Evolutionary conservation across 92 coral and sea anemone genomes (phyloP).

Genomic region (Siderastrea siderea): DNA sequence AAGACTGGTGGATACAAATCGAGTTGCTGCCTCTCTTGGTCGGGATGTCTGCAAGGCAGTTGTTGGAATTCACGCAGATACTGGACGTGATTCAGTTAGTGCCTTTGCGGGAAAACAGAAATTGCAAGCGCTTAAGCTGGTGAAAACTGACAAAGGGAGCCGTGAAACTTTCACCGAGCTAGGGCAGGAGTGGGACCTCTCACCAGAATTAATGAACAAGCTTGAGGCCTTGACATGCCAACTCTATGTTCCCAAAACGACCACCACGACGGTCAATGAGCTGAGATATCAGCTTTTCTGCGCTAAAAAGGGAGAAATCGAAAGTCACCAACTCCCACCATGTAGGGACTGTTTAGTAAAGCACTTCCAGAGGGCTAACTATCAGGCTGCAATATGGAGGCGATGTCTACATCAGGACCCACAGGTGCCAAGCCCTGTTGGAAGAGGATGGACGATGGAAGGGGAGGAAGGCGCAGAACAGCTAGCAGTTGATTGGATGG

Average conservation of each 20-base stretch:
- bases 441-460: background rate
- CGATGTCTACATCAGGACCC: conserved; percentile 45
- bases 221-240: conserved; percentile 26
- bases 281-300: conserved; percentile 48
- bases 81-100: conserved; percentile 46
- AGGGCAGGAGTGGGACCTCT: conserved; percentile 25
- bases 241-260: conserved; percentile 8
- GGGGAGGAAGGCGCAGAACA: background rate
- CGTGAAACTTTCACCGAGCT: conserved; percentile 27
- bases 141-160: conserved; percentile 17
- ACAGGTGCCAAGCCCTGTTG: conserved; percentile 7
- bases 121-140: conserved; percentile 41
- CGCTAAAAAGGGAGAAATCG: conserved; percentile 38
- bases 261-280: conserved; percentile 38
- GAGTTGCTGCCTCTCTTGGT: conserved; percentile 39
- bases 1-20: conserved; percentile 22
- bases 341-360: conserved; percentile 43
- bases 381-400: conserved; percentile 51
- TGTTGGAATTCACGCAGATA: conserved; percentile 44
- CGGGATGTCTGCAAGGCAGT: conserved; percentile 29
- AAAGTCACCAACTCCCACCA: conserved; percentile 18
- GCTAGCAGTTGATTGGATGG: background rate
- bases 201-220: background rate
- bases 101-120: conserved; percentile 46
- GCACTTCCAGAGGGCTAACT: conserved; percentile 38